phyloP scores from a whole-genome alignment of 2,888 invertebrate genomes.

The Eristalis intricaria region DNA sequence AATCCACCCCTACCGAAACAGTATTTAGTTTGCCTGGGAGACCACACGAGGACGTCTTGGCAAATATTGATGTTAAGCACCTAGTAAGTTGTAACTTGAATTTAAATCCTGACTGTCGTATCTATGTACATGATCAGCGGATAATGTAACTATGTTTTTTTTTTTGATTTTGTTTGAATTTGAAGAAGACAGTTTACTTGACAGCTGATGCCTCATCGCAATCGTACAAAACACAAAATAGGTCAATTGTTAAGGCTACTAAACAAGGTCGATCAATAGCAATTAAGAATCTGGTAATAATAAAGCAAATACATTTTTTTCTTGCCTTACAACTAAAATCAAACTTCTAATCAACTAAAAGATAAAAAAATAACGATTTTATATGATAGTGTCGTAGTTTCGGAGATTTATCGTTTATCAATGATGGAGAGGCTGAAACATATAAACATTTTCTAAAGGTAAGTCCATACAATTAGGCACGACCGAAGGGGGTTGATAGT shows the following conservation, averaged over 20 bases:
- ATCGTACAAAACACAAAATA: conserved; percentile 48
- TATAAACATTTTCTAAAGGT: conserved; percentile 63
- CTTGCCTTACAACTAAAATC: neutral
- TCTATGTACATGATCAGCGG: neutral
- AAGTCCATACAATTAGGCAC: conserved; percentile 22
- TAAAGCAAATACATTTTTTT: neutral
- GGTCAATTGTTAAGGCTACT: conserved; percentile 35
- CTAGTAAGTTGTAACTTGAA: conserved; percentile 83
- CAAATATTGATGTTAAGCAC: conserved; percentile 85
- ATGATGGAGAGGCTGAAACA: conserved; percentile 34
- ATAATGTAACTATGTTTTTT: neutral
- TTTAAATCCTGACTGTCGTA: neutral
- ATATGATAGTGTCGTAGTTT: conserved; percentile 73
- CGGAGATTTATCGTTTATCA: conserved; percentile 73
- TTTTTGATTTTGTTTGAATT: conserved; percentile 11
- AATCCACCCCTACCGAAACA: neutral
- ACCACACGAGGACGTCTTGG: conserved; percentile 82
- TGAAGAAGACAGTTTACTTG: conserved; percentile 68
- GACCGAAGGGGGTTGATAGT: neutral
- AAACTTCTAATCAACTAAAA: neutral
- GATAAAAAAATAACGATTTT: neutral
- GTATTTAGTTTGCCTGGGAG: neutral
- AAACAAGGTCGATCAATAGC: conserved; percentile 62
- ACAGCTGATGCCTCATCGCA: conserved; percentile 55
- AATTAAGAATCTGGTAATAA: conserved; percentile 74